Conservation (phyloP, 1,140 invertebrate species). For the Hormaphis cornu region DNA sequence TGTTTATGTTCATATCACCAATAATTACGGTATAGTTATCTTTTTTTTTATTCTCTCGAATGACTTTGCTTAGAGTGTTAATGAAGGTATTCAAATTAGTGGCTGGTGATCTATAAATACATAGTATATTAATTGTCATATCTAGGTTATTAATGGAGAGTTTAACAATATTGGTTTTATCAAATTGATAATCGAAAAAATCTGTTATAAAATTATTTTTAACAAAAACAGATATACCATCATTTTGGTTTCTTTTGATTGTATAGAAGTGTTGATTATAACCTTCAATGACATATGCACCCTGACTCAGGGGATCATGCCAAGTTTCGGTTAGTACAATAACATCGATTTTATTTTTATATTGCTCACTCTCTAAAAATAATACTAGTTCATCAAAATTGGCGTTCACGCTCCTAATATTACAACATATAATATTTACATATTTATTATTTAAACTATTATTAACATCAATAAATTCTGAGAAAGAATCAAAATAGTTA, state of each 20-base stretch:
- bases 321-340: not conserved
- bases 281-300: not conserved
- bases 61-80: not conserved
- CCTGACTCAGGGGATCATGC: not conserved
- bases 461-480: not conserved
- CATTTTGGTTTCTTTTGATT: not conserved
- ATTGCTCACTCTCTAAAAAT: not conserved
- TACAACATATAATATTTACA: too few relatives aligned
- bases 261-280: not conserved
- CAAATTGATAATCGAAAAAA: not conserved
- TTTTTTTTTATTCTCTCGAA: not conserved
- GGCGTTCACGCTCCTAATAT: not conserved
- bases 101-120: not conserved
- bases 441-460: not conserved
- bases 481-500: not conserved
- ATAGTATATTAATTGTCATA: not conserved
- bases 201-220: not conserved
- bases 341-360: constrained; percentile 1
- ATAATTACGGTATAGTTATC: not conserved
- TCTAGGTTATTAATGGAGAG: not conserved
- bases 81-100: not conserved
- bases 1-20: not conserved
- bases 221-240: not conserved
- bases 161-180: not conserved
- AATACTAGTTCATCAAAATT: not conserved